These are phyloP conservation scores for Aptenodytes patagonicus DNA, from an alignment of 2,113 vertebrate genomes.

Conservation along the genomic window DNA sequence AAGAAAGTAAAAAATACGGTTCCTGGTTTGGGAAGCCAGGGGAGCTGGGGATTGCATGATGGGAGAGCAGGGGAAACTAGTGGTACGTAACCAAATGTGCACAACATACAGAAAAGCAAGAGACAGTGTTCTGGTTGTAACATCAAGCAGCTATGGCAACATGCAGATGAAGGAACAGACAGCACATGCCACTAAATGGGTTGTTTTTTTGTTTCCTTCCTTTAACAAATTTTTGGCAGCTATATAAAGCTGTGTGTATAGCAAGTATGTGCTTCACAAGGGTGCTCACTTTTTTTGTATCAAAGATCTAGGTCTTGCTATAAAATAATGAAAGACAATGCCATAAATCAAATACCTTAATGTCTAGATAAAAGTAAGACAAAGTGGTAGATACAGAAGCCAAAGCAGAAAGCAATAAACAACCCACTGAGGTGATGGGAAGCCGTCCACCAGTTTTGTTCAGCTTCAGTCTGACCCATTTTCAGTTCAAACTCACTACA, in stretches of 20 bases:
- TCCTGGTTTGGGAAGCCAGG: not conserved
- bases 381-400: not conserved
- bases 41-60: not conserved
- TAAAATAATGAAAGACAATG: not conserved
- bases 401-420: not conserved
- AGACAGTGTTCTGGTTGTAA: not conserved
- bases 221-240: not conserved
- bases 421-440: not conserved
- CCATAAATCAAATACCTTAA: not conserved
- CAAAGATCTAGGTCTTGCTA: not conserved
- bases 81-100: accelerated
- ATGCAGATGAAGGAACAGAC: not conserved
- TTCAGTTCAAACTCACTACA: not conserved
- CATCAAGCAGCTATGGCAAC: not conserved
- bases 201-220: not conserved
- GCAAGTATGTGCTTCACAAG: not conserved
- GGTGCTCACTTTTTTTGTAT: not conserved
- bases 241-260: not conserved
- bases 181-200: not conserved
- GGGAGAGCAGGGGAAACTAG: not conserved
- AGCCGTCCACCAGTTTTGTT: not conserved
- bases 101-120: not conserved
- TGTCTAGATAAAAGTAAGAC: not conserved
- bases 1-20: not conserved
- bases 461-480: not conserved